phyloP scores from a whole-genome alignment of 1,140 invertebrate species.

The Bombus confusus region DNA sequence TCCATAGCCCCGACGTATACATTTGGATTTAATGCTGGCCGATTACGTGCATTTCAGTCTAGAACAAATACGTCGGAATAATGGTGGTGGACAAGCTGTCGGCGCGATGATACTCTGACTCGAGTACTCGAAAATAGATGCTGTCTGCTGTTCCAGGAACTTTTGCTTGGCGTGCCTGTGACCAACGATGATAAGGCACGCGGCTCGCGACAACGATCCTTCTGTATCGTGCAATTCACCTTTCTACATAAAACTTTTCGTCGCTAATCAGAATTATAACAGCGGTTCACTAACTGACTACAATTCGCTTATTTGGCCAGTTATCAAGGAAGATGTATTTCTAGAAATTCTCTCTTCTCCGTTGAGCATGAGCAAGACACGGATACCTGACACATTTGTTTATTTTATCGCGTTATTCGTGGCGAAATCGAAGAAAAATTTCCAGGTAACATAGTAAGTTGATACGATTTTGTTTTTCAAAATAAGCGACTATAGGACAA shows the following conservation, averaged over 20 bases:
- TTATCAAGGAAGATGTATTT: slow-evolving; percentile 1
- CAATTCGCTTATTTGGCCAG: background rate
- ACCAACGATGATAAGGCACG: slow-evolving; percentile 24
- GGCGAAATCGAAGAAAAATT: background rate
- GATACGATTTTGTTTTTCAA: background rate
- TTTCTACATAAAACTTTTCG: background rate
- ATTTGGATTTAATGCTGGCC: background rate
- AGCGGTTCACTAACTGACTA: background rate
- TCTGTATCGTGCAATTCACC: slow-evolving; percentile 11
- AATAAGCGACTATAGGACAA: no score
- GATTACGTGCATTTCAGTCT: slow-evolving; percentile 4
- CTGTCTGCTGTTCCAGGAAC: slow-evolving; percentile 31
- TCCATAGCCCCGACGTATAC: background rate
- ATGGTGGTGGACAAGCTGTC: background rate
- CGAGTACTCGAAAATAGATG: slow-evolving; percentile 57
- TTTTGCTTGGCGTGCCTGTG: slow-evolving; percentile 10
- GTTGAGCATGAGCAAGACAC: background rate
- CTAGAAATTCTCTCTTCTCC: background rate
- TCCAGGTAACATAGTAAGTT: background rate
- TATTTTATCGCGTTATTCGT: background rate
- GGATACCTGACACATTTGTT: background rate
- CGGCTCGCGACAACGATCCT: background rate
- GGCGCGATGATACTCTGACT: slow-evolving; percentile 2
- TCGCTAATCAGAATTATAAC: background rate
- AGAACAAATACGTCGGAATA: slow-evolving; percentile 1